Conservation (phyloP, 2,113 vertebrate species). For the Oceanites oceanicus region DNA sequence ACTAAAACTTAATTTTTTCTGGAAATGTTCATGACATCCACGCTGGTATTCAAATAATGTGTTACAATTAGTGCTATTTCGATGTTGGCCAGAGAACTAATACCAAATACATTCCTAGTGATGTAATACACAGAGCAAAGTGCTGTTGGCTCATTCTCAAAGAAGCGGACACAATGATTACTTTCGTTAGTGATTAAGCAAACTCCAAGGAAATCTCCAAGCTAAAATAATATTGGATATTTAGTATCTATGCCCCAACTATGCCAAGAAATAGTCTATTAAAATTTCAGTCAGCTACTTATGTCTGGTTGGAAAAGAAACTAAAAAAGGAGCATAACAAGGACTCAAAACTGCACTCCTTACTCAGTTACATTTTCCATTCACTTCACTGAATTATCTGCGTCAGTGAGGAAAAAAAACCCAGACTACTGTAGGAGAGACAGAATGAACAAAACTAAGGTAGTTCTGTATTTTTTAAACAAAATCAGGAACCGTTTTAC, state of each 20-base stretch:
- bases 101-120: slow-evolving; percentile 56
- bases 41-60: slow-evolving; percentile 28
- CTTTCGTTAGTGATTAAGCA: slow-evolving; percentile 38
- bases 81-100: slow-evolving; percentile 28
- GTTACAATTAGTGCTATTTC: slow-evolving; percentile 52
- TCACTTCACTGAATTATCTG: background rate
- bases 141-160: slow-evolving; percentile 54
- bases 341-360: background rate
- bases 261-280: background rate
- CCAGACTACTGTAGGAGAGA: background rate
- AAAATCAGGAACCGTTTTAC: background rate
- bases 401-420: background rate
- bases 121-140: slow-evolving; percentile 53
- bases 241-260: background rate
- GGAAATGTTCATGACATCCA: slow-evolving; percentile 20
- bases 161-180: slow-evolving; percentile 32
- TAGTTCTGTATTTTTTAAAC: background rate
- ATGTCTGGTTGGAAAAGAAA: background rate
- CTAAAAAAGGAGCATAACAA: background rate
- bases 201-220: slow-evolving; percentile 32
- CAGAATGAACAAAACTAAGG: background rate
- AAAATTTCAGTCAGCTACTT: slow-evolving; percentile 12
- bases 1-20: slow-evolving; percentile 4
- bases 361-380: background rate
- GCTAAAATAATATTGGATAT: slow-evolving; percentile 46